A percentile compares a stretch with the other conserved stretches of the same genome.
Evolutionary conservation across 2,888 invertebrate species (phyloP).

Genomic region (Oithona nana): DNA sequence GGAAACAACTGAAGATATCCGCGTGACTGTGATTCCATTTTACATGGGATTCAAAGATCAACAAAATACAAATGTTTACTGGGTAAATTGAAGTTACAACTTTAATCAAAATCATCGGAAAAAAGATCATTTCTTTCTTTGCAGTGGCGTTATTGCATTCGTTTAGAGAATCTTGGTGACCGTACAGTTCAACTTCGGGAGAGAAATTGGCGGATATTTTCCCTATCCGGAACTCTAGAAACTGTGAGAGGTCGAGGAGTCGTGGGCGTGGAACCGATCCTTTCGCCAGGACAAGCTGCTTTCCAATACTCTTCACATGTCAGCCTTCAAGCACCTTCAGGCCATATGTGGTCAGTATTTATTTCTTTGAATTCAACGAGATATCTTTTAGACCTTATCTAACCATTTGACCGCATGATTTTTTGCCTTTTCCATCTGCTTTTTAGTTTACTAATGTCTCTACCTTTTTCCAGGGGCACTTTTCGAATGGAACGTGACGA

Average conservation of each 20-base stretch:
- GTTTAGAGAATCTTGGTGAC: slow-evolving; percentile 79
- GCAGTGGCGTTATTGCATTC: slow-evolving; percentile 93
- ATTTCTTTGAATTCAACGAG: too few species aligned
- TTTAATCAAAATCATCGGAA: background rate
- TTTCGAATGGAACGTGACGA: slow-evolving; percentile 94
- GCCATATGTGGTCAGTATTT: slow-evolving; percentile 80
- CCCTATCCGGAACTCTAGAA: slow-evolving; percentile 63
- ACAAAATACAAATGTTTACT: slow-evolving; percentile 59
- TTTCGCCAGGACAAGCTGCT: slow-evolving; percentile 68
- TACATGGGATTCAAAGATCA: slow-evolving; percentile 79
- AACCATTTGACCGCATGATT: too few species aligned
- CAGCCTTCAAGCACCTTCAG: slow-evolving; percentile 85
- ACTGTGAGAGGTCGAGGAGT: slow-evolving; percentile 78
- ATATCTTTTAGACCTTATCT: too few species aligned
- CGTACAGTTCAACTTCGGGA: slow-evolving; percentile 78
- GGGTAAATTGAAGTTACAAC: slow-evolving; percentile 39
- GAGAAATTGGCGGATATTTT: slow-evolving; percentile 96
- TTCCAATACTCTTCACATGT: slow-evolving; percentile 97
- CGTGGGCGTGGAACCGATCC: slow-evolving; percentile 89
- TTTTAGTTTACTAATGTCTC: slow-evolving; percentile 4
- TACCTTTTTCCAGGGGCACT: slow-evolving; percentile 50
- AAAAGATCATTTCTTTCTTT: slow-evolving; percentile 15
- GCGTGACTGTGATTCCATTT: slow-evolving; percentile 95
- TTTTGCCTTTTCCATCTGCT: too few species aligned
- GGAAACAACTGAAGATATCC: slow-evolving; percentile 85